Conservation (phyloP, 64 coral and sea anemone species). For the Montipora cactus region DNA sequence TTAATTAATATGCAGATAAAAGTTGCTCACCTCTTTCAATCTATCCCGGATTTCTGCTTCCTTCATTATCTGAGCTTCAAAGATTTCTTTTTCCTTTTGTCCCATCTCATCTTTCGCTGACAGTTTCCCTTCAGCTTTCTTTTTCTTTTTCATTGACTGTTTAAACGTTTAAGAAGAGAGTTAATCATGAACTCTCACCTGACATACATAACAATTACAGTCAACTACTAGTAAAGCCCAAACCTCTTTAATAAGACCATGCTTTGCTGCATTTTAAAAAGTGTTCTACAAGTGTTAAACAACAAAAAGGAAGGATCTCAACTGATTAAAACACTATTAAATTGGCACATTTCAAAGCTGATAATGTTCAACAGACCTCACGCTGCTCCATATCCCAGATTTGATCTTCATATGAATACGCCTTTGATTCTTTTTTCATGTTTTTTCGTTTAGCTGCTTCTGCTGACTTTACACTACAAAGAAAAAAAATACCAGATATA, state of each 20-base stretch:
- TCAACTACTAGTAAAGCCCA: no score
- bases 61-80: slow-evolving; percentile 76
- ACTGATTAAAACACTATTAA: not conserved
- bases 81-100: slow-evolving; percentile 87
- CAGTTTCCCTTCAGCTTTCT: slow-evolving; percentile 64
- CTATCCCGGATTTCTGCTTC: slow-evolving; percentile 89
- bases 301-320: no score
- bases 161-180: not conserved
- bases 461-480: slow-evolving; percentile 53
- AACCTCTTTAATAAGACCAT: no score
- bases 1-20: not conserved
- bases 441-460: slow-evolving; percentile 75
- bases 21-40: slow-evolving; percentile 69
- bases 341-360: not conserved
- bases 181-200: not conserved
- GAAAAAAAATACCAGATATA: not conserved
- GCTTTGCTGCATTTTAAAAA: no score
- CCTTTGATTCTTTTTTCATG: slow-evolving; percentile 95
- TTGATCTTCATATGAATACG: slow-evolving; percentile 95
- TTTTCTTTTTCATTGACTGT: slow-evolving; percentile 84
- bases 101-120: slow-evolving; percentile 77
- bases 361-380: slow-evolving; percentile 59
- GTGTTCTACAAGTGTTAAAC: no score
- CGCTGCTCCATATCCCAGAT: slow-evolving; percentile 80
- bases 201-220: no score